A percentile compares a stretch with the other conserved stretches of the same genome.
Conservation (phyloP, 2,113 vertebrate genomes). For the Dendropsophus ebraccatus region DNA sequence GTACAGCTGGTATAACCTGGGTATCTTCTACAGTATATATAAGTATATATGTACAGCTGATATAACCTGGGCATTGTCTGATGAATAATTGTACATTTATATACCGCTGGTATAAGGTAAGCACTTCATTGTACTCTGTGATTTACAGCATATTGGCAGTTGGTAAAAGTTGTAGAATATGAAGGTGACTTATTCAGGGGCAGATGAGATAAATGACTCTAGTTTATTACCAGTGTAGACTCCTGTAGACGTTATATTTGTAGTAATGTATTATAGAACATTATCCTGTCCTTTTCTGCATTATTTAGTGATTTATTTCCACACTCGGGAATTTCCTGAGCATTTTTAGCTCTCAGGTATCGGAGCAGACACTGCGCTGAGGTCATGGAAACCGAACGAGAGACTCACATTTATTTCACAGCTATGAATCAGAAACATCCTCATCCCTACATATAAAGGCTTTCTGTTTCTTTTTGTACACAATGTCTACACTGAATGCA, state of each 20-base stretch:
- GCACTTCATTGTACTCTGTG: not conserved
- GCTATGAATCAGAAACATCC: not conserved
- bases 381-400: not conserved
- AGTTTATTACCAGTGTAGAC: not conserved
- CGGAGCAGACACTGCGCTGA: not conserved
- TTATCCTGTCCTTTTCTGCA: slow-evolving; percentile 5
- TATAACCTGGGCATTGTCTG: not conserved
- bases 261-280: slow-evolving; percentile 4
- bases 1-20: not conserved
- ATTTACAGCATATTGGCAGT: not conserved
- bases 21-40: not conserved
- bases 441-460: not conserved
- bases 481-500: too few relatives aligned
- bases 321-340: not conserved
- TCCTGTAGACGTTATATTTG: not conserved
- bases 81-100: not conserved
- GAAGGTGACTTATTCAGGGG: not conserved
- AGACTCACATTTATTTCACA: not conserved
- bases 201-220: not conserved
- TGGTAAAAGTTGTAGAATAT: not conserved
- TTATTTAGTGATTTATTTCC: slow-evolving; percentile 16
- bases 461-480: not conserved
- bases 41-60: not conserved
- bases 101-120: not conserved
- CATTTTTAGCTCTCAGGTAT: slow-evolving; percentile 1